These are phyloP conservation scores for Lathronympha strigana DNA, from an alignment of 2,888 invertebrate species.

Conservation along the genomic window DNA sequence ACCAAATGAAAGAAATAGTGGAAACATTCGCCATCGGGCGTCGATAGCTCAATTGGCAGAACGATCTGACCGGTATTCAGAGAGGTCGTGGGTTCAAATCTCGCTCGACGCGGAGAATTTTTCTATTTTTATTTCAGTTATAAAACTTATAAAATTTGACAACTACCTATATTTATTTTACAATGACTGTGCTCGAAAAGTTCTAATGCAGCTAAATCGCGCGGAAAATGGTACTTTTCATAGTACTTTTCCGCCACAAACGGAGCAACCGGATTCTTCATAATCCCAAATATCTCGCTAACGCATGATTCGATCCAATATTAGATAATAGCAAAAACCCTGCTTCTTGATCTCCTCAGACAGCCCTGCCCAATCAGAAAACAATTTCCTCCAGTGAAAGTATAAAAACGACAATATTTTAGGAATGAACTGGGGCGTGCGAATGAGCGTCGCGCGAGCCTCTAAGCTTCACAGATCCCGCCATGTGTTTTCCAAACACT, in stretches of 20 bases:
- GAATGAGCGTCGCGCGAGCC: conserved; percentile 39
- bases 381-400: conserved; percentile 50
- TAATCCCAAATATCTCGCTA: background rate
- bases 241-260: background rate
- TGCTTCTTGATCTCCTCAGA: conserved; percentile 35
- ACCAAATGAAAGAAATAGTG: no score
- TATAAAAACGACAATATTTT: conserved; percentile 45
- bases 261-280: background rate
- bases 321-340: conserved; percentile 30
- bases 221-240: no score
- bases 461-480: conserved; percentile 33
- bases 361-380: conserved; percentile 53
- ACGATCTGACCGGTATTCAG: no score
- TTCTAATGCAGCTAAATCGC: no score
- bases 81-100: no score
- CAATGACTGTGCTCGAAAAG: no score
- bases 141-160: no score
- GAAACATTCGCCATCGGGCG: no score
- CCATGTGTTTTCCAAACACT: conserved; percentile 37
- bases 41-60: no score
- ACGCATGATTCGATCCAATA: conserved; percentile 29
- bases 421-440: conserved; percentile 41
- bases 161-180: no score
- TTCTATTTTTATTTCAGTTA: no score
- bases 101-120: no score